These are phyloP conservation scores for Dendrolimus pini DNA, from an alignment of 2,888 invertebrate genomes.

Conservation along the genomic window DNA sequence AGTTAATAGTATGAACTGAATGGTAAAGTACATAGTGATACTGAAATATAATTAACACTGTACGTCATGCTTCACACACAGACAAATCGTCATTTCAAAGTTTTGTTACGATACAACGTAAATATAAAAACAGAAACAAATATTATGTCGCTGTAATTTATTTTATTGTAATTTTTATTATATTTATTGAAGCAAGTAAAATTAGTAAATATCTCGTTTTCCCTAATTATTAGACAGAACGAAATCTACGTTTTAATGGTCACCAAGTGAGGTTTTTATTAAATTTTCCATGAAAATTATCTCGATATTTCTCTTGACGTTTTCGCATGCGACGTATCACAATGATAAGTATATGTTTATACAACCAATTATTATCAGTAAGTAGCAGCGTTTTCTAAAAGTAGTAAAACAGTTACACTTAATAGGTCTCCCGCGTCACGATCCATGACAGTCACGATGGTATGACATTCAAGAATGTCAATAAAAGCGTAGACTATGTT, in stretches of 20 bases:
- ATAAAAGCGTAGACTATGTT: no score
- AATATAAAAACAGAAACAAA: background rate
- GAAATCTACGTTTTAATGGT: no score
- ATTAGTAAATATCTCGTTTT: no score
- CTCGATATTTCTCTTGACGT: no score
- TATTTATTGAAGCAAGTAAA: no score
- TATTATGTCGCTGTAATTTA: no score
- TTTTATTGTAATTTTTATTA: no score
- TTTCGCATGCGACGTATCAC: no score
- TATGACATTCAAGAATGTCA: background rate
- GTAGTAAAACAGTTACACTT: background rate
- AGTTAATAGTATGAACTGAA: background rate
- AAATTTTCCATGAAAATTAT: no score
- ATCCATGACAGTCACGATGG: background rate
- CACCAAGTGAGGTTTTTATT: no score
- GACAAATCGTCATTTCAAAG: background rate
- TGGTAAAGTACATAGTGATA: constrained; percentile 19
- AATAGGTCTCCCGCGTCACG: background rate
- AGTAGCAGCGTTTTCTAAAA: background rate
- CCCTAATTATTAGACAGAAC: no score
- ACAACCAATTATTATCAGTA: background rate
- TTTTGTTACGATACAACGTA: background rate
- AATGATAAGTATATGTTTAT: no score
- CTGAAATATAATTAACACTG: constrained; percentile 9
- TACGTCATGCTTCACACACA: constrained; percentile 13